A percentile compares a stretch with the other conserved stretches of the same genome.
These are phyloP conservation scores for Synanceia verrucosa DNA, from an alignment of 2,797 vertebrate genomes.

Conservation along the genomic window DNA sequence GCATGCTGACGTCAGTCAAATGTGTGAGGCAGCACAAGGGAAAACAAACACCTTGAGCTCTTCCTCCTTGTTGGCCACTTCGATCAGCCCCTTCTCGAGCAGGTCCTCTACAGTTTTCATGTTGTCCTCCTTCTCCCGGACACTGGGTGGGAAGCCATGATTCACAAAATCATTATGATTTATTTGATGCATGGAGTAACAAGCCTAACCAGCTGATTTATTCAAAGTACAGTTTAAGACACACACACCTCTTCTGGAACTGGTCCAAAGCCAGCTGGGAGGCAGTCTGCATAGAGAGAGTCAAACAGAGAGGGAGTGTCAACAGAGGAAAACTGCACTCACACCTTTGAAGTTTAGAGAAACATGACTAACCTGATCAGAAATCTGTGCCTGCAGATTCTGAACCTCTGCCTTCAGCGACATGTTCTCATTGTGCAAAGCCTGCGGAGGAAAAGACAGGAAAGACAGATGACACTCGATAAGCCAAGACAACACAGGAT, in stretches of 20 bases:
- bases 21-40: constrained; percentile 1
- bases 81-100: constrained; percentile 92
- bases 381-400: constrained; percentile 90
- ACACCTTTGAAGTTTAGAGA: not conserved
- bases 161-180: not conserved
- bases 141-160: constrained; percentile 69
- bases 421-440: constrained; percentile 93
- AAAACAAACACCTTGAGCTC: constrained; percentile 86
- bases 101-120: constrained; percentile 93
- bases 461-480: not conserved
- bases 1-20: constrained; percentile 11
- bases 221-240: constrained; percentile 21
- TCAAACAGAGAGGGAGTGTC: constrained; percentile 31
- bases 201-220: not conserved
- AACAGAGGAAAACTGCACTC: constrained; percentile 2
- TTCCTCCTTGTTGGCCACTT: constrained; percentile 96
- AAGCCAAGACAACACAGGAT: not conserved
- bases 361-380: constrained; percentile 87
- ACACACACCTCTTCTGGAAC: constrained; percentile 91
- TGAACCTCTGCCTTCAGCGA: constrained; percentile 91
- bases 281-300: constrained; percentile 58
- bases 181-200: constrained; percentile 5
- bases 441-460: constrained; percentile 72
- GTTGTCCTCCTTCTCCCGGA: constrained; percentile 93
- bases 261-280: constrained; percentile 87